A percentile compares a stretch with the other conserved stretches of the same genome.
These are phyloP conservation scores for Thaumetopoea pityocampa DNA, from an alignment of 1,140 invertebrate genomes.

Conservation along the genomic window DNA sequence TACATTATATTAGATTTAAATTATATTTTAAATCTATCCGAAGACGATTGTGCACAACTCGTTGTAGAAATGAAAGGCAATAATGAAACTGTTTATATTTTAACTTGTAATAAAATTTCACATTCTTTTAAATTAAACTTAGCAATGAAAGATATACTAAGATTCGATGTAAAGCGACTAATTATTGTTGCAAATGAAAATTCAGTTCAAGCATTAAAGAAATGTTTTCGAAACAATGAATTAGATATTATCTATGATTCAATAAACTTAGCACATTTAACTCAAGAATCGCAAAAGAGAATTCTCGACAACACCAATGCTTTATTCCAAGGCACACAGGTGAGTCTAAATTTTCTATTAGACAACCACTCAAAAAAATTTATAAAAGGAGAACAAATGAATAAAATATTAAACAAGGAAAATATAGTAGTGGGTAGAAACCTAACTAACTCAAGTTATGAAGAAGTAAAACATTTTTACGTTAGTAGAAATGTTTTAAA, in stretches of 20 bases:
- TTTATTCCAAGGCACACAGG: conserved; percentile 6
- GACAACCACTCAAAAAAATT: not conserved
- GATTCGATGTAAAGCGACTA: too few species aligned
- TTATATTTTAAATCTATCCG: not conserved
- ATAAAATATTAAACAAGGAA: conserved; percentile 3
- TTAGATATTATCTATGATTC: not conserved
- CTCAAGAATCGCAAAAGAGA: not conserved
- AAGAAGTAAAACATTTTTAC: conserved; percentile 5
- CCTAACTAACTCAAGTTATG: not conserved
- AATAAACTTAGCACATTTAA: conserved; percentile 2
- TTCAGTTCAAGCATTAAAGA: not conserved
- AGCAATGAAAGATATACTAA: too few species aligned
- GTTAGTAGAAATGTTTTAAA: not conserved
- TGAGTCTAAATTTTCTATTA: not conserved
- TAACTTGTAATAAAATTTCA: not conserved
- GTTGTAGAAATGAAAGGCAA: not conserved
- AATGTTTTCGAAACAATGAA: not conserved
- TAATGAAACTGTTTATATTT: not conserved
- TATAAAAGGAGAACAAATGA: conserved; percentile 2
- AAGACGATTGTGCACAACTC: not conserved
- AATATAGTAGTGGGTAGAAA: not conserved
- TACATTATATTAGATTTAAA: not conserved
- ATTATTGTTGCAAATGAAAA: too few species aligned
- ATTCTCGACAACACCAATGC: conserved; percentile 1
- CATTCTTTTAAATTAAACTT: too few species aligned